Evolutionary conservation across 37 sponge, comb jelly and placozoan genomes (phyloP).

Genomic region (Chondrosia reniformis): DNA sequence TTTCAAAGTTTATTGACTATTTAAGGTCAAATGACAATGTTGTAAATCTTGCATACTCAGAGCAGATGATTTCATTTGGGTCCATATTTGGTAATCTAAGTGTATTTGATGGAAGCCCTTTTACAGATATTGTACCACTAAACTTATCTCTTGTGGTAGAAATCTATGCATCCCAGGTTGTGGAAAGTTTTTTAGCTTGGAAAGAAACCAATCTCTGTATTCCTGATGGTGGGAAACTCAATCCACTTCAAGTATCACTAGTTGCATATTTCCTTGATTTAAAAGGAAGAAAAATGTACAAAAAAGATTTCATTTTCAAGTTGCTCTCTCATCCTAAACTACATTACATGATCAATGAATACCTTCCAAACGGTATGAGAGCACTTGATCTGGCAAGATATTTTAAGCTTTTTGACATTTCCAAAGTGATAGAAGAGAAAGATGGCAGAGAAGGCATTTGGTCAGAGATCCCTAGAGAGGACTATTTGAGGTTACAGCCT

Average conservation of each 20-base stretch:
- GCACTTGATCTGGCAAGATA: not conserved
- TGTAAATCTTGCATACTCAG: too few relatives aligned
- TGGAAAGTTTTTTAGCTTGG: too few relatives aligned
- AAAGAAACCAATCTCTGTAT: too few relatives aligned
- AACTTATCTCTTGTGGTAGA: not conserved
- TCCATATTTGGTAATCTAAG: too few relatives aligned
- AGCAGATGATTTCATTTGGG: too few relatives aligned
- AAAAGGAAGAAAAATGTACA: not conserved
- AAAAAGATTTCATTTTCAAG: not conserved
- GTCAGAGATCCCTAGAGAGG: not conserved
- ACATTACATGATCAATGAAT: not conserved
- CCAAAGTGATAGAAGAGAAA: not conserved
- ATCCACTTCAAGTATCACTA: not conserved
- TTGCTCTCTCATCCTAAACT: not conserved
- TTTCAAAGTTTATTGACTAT: too few relatives aligned
- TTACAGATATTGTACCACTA: not conserved
- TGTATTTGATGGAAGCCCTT: not conserved
- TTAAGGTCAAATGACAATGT: too few relatives aligned
- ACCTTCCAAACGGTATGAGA: not conserved
- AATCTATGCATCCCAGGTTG: not conserved
- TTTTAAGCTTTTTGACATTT: not conserved
- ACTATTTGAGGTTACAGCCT: too few relatives aligned
- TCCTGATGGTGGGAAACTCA: not conserved
- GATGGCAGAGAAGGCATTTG: not conserved
- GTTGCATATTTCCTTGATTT: not conserved